phyloP scores from a whole-genome alignment of 2,888 invertebrate species.

The Drosophila siamana region DNA sequence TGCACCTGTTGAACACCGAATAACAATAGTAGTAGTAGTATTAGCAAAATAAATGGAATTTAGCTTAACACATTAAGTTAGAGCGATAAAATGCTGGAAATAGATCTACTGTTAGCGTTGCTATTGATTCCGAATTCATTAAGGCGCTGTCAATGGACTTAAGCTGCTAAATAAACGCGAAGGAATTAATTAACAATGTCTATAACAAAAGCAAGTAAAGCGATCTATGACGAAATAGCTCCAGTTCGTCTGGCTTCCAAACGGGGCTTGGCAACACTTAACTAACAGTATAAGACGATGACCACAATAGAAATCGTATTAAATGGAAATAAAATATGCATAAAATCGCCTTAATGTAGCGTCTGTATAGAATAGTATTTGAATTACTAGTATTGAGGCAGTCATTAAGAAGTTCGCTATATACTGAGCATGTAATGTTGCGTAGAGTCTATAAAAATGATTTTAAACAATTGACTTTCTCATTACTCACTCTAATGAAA shows the following conservation, averaged over 20 bases:
- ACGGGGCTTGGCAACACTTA: neutral
- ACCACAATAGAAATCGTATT: neutral
- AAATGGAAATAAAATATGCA: neutral
- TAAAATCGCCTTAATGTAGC: too few species aligned
- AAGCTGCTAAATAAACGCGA: neutral
- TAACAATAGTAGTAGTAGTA: neutral
- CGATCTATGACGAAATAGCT: neutral
- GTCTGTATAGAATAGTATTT: too few species aligned
- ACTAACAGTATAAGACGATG: neutral
- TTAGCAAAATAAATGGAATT: conserved; percentile 8
- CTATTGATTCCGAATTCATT: neutral
- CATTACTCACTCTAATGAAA: neutral
- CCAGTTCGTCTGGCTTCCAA: conserved; percentile 3
- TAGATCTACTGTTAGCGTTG: neutral
- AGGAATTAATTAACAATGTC: neutral
- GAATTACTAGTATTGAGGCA: too few species aligned
- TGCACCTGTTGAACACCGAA: conserved; percentile 81
- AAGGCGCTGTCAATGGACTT: neutral
- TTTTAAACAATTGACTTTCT: too few species aligned
- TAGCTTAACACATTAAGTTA: neutral
- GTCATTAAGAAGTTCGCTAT: too few species aligned
- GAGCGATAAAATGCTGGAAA: neutral
- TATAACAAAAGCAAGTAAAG: neutral
- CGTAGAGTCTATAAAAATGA: too few species aligned
- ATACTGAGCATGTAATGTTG: too few species aligned